Percentiles rank a stretch among this genome's conserved stretches.
These are phyloP conservation scores for Orthonyx spaldingii DNA, from an alignment of 2,113 vertebrate genomes.

Conservation along the genomic window DNA sequence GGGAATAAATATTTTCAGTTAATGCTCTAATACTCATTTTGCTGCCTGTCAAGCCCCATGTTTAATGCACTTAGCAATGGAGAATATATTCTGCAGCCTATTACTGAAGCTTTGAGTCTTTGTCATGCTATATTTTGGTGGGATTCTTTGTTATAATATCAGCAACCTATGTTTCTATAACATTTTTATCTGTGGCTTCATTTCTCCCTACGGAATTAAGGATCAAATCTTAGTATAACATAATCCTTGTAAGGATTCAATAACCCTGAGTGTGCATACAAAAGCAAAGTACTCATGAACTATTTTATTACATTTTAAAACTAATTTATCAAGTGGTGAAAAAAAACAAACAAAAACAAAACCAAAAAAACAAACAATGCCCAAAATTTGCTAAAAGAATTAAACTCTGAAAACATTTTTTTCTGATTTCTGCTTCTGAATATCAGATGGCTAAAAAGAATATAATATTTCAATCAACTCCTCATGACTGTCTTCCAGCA, in stretches of 20 bases:
- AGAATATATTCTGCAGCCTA: background rate
- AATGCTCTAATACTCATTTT: background rate
- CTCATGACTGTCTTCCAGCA: background rate
- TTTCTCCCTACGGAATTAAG: background rate
- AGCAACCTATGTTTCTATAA: background rate
- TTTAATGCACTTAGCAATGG: background rate
- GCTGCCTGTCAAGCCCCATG: background rate
- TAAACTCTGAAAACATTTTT: background rate
- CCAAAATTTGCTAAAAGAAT: background rate
- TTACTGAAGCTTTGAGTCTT: background rate
- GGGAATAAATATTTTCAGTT: background rate
- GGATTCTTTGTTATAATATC: background rate
- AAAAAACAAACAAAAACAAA: too few species aligned
- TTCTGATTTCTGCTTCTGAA: background rate
- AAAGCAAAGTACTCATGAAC: background rate
- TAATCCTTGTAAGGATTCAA: background rate
- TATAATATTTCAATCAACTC: background rate
- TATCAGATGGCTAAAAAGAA: background rate
- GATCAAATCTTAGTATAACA: background rate
- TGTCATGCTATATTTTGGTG: background rate
- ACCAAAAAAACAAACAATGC: accelerated
- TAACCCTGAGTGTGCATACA: accelerated
- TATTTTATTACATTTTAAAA: background rate
- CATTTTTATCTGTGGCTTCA: background rate
- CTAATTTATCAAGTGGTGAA: background rate